A percentile compares a stretch with the other conserved stretches of the same genome.
phyloP scores from a whole-genome alignment of 2,797 vertebrate species.

The Bradypodion pumilum region DNA sequence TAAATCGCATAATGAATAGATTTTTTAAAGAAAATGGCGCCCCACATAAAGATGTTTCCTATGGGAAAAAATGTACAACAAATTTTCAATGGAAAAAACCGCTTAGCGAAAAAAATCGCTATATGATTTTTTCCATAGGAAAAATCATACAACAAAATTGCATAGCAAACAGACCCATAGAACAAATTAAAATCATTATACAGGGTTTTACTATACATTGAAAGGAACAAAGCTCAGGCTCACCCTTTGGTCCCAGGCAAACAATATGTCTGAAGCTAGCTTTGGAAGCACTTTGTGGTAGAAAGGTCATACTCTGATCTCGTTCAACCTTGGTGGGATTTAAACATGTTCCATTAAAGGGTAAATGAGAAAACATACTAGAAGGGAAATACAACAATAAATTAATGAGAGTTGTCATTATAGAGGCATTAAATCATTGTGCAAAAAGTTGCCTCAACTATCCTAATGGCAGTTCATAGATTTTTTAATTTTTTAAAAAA shows the following conservation, averaged over 20 bases:
- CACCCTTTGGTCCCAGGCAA: neutral
- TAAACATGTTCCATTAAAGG: conserved; percentile 24
- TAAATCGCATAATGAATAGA: too few relatives aligned
- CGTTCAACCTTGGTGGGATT: conserved; percentile 5
- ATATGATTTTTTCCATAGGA: too few relatives aligned
- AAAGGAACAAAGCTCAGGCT: neutral
- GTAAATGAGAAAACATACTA: conserved; percentile 33
- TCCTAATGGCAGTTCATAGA: conserved; percentile 56
- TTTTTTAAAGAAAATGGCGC: too few relatives aligned
- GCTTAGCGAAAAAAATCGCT: too few relatives aligned
- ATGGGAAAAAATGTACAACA: too few relatives aligned
- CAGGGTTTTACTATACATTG: too few relatives aligned
- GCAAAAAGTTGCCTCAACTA: conserved; percentile 59
- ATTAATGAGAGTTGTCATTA: conserved; percentile 59
- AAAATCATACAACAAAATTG: too few relatives aligned
- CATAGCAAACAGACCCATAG: too few relatives aligned
- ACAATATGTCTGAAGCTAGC: neutral
- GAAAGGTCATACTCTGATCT: neutral
- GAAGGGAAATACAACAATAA: conserved; percentile 28
- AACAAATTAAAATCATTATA: too few relatives aligned
- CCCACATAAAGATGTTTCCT: too few relatives aligned
- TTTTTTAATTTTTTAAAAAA: conserved; percentile 52
- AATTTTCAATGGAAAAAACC: too few relatives aligned
- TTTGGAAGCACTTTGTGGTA: neutral
- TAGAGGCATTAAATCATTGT: conserved; percentile 61